A percentile compares a stretch with the other conserved stretches of the same genome.
Conservation (phyloP, 2,888 invertebrate species). For the Perizoma flavofasciatum region DNA sequence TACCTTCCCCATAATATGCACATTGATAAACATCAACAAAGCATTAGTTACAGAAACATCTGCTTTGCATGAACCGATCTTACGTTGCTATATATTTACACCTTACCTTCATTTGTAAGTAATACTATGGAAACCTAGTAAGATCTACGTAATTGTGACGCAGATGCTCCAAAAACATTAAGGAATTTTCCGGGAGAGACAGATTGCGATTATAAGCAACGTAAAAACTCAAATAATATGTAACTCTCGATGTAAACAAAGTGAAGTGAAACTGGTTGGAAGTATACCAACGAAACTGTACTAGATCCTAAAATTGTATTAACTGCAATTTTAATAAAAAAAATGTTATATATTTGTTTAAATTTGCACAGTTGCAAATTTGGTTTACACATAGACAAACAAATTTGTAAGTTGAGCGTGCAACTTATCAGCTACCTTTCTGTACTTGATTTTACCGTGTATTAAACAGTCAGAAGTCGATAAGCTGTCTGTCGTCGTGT, state of each 20-base stretch:
- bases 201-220: constrained; percentile 10
- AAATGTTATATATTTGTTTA: too few species aligned
- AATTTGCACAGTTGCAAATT: too few species aligned
- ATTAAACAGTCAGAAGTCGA: too few species aligned
- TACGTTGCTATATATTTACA: constrained; percentile 28
- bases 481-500: too few species aligned
- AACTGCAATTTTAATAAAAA: too few species aligned
- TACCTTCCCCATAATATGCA: constrained; percentile 19
- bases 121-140: background rate
- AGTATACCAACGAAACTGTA: too few species aligned
- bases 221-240: constrained; percentile 15
- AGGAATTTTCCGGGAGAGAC: constrained; percentile 14
- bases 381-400: too few species aligned
- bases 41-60: constrained; percentile 34
- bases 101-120: constrained; percentile 19
- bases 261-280: constrained; percentile 4
- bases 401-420: too few species aligned
- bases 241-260: constrained; percentile 8
- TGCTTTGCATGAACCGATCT: constrained; percentile 36
- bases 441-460: too few species aligned
- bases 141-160: constrained; percentile 9
- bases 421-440: too few species aligned
- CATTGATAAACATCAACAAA: constrained; percentile 34
- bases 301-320: too few species aligned
- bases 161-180: constrained; percentile 10